Base-by-base conservation (phyloP, 2,797 vertebrate genomes). In the Myotis vivesi region DNA sequence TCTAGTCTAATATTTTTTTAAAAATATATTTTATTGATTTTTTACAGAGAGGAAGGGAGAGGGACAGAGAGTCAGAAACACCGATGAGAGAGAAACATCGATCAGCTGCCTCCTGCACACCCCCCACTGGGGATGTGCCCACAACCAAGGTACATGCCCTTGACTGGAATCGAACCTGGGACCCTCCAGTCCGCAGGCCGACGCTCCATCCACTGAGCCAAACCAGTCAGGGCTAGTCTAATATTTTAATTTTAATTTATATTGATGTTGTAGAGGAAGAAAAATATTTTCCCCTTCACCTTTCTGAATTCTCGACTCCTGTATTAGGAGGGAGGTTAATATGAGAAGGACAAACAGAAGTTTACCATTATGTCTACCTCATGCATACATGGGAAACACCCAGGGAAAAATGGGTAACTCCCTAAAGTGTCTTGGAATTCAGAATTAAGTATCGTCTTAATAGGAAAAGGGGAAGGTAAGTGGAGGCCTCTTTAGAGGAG, bases 281-380 rank as follows among this genome's bases (percentile, higher is more conserved):
- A n/a, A 66, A 66, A 69, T 44, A 73, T 22, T 57, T 73, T 90
- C 4, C 30, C 44, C 8, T 30, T 5, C 2, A 71, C 17, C 2
- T 49, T 71, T 94, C 72, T 53, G 72, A 85, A 79, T 90, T 94
- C 23, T 72, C 77, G 64, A 79, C 33, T 84, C 28, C 16, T 89
- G 5, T 79, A 79, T 72, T 90, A 80, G 71, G 72, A 94, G 28
- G 33, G 10, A 49, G 59, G 33, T 87, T 82, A 94, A 81, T 22
- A 51, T 28, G 38, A 66, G 38, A 55, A 90, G 46, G 72, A n/a
- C 15, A 73, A 80, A 73, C 25, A 66, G 79, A 38, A 59, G 82
- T 75, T 91, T 57, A 49, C 38, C 46, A 75, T 38, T 6, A 10
- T 75, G n/a, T 68, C 3, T 68, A 49, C 38, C 8, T 75, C 59